Base-by-base conservation (phyloP, 2,888 invertebrate species). In the Calameuta idolon region DNA sequence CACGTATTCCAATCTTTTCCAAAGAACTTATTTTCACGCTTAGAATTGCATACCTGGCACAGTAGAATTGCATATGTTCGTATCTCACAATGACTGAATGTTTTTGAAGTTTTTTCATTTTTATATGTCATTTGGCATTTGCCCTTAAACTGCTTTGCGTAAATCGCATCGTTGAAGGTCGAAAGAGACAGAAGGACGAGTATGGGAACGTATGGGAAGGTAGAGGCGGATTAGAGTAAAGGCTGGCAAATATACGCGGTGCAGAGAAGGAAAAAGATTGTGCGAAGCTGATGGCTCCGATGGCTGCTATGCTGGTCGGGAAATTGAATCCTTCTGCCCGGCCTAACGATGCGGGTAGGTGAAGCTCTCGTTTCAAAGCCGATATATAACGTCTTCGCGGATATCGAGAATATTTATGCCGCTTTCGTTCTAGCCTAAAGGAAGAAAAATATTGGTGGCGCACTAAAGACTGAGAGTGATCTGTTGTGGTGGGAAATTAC, bases 401-500 rank as follows among this genome's bases (percentile, higher is more conserved):
- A 34, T 74, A 77, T 77, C 68, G 34, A 77, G 73, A 34, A 77
- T 37, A 77, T 77, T 77, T 77, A 71, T 75, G 68, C 35, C 68
- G 77, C 31, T 71, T 71, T 71, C 31, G 11, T 71, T 71, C 31
- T 74, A 73, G 73, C 69, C 55, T 81, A 85, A 85, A 79, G 79
- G 75, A 81, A 77, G 78, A 78, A 79, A 81, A 82, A 78, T 81
- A 82, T 80, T 75, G 77, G 79, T 55, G 74, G 31, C 74, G 69
- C 34, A 76, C 69, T 73, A 77, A 75, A 69, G 75, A 77, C 79
- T 69, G 37, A 76, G 79, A 77, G 79, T 73, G 75, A 79, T 77
- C 77, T 77, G 75, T 79, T 75, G 74, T 69, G 77, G 55, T 78
- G 81, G 82, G 82, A 84, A 85, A 84, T 83, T 83, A 81, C 83